Percentiles rank a stretch among this genome's conserved stretches.
Evolutionary conservation across 2,113 vertebrate genomes (phyloP).

Genomic region (Erpornis zantholeuca): DNA sequence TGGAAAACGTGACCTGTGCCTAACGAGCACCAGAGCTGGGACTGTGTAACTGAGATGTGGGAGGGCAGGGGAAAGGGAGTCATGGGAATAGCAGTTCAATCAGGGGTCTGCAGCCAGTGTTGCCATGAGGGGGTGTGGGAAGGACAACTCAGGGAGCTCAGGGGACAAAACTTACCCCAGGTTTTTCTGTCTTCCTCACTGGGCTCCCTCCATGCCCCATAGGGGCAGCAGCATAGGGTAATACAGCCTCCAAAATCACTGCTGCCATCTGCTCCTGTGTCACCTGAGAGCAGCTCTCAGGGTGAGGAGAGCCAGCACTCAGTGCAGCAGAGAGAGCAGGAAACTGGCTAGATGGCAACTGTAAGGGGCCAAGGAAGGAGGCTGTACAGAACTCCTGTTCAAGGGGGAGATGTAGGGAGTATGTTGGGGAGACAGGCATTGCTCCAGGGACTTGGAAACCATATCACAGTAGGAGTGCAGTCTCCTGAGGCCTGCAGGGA

Average conservation of each 20-base stretch:
- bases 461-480: neutral
- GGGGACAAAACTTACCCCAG: neutral
- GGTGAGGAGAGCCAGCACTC: neutral
- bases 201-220: neutral
- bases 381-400: neutral
- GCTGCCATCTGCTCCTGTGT: neutral
- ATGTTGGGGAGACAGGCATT: rapidly evolving
- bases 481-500: neutral
- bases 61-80: neutral
- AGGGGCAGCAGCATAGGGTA: neutral
- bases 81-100: neutral
- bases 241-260: neutral
- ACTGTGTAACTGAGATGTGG: rapidly evolving
- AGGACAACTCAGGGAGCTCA: neutral
- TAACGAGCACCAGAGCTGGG: neutral
- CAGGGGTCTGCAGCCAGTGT: neutral
- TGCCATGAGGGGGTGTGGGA: neutral
- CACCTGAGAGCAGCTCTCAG: neutral
- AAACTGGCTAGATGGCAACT: neutral
- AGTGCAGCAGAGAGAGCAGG: neutral
- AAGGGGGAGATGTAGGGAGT: neutral
- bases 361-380: neutral
- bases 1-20: neutral
- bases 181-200: neutral
- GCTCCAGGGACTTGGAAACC: neutral